Conservation (phyloP, 2,113 vertebrate genomes). For the Megalops atlanticus region DNA sequence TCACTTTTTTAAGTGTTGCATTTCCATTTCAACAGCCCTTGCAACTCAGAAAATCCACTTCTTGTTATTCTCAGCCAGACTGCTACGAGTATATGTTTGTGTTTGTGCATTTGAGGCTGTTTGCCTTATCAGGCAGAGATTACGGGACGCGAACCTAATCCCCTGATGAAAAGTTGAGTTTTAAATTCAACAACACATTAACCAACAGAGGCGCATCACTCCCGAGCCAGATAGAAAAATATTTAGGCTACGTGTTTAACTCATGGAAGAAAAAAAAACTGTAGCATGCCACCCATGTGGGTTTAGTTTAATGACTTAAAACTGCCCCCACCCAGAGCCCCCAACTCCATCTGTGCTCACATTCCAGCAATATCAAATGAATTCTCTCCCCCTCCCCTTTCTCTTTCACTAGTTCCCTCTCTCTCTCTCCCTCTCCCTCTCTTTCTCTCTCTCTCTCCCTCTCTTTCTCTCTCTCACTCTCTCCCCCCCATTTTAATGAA, state of each 20-base stretch:
- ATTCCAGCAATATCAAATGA: conserved; percentile 27
- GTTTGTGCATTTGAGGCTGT: background rate
- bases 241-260: background rate
- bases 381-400: conserved; percentile 32
- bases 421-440: background rate
- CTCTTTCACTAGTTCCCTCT: background rate
- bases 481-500: conserved; percentile 59
- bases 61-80: conserved; percentile 35
- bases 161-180: background rate
- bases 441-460: conserved; percentile 7
- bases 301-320: conserved; percentile 24
- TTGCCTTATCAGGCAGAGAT: background rate
- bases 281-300: background rate
- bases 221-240: background rate
- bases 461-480: background rate
- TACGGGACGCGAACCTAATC: background rate
- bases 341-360: conserved; percentile 61
- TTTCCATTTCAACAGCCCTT: conserved; percentile 51
- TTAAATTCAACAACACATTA: background rate
- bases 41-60: conserved; percentile 38
- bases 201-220: background rate
- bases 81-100: conserved; percentile 20
- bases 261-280: background rate
- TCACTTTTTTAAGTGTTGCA: conserved; percentile 41
- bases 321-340: conserved; percentile 45